A percentile compares a stretch with the other conserved stretches of the same genome.
Conservation (phyloP, 2,113 vertebrate genomes). For the Agapornis roseicollis region DNA sequence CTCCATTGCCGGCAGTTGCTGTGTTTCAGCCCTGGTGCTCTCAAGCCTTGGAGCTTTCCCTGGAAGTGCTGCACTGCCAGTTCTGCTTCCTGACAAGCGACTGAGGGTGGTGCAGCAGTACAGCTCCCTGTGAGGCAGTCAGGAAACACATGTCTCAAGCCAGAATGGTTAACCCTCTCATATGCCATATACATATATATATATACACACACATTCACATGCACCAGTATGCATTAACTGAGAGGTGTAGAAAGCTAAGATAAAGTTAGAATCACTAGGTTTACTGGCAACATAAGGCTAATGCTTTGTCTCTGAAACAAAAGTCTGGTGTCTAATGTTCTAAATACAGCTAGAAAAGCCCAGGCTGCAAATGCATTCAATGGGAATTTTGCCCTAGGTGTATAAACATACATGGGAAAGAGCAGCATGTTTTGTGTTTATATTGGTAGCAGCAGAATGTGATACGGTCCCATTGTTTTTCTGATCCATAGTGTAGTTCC, state of each 20-base stretch:
- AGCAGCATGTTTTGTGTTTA: background rate
- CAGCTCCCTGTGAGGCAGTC: background rate
- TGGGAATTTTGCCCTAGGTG: conserved; percentile 5
- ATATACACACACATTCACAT: background rate
- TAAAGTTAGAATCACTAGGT: background rate
- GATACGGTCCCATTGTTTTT: conserved; percentile 30
- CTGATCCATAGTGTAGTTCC: conserved; percentile 10
- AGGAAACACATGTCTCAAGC: background rate
- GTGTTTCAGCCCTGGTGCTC: background rate
- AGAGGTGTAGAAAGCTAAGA: conserved; percentile 17
- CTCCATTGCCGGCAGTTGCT: background rate
- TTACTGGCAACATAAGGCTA: conserved; percentile 7
- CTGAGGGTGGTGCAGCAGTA: background rate
- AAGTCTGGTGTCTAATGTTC: conserved; percentile 28
- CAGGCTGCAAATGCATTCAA: conserved; percentile 41
- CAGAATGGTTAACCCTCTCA: background rate
- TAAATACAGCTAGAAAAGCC: conserved; percentile 55
- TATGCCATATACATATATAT: background rate
- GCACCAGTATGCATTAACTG: background rate
- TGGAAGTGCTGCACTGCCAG: background rate
- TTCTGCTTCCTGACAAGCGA: background rate
- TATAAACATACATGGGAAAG: conserved; percentile 31
- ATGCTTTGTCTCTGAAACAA: conserved; percentile 50
- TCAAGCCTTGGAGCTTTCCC: background rate
- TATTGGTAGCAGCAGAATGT: conserved; percentile 36